A percentile compares a stretch with the other conserved stretches of the same genome.
These are phyloP conservation scores for Spialia ferax DNA, from an alignment of 2,888 invertebrate species.

Conservation along the genomic window DNA sequence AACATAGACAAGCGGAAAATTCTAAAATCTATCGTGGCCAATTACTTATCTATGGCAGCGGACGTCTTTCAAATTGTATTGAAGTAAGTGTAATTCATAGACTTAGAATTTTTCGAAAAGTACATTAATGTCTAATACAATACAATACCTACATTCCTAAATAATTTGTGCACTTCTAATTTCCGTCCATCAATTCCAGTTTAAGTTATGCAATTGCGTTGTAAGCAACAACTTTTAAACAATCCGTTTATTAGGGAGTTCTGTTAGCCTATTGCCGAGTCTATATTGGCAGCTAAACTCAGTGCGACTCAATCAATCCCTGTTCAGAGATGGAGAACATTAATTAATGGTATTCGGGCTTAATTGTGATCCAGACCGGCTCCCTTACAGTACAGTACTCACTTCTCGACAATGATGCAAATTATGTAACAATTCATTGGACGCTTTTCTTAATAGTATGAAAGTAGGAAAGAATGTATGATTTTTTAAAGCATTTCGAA, in stretches of 20 bases:
- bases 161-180: too few relatives aligned
- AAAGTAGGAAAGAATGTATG: background rate
- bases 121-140: too few relatives aligned
- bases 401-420: conserved; percentile 1
- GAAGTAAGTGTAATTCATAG: too few relatives aligned
- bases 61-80: too few relatives aligned
- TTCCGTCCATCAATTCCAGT: background rate
- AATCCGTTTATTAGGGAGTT: background rate
- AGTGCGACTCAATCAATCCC: conserved; percentile 9
- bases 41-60: too few relatives aligned
- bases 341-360: conserved; percentile 11
- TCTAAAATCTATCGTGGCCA: too few relatives aligned
- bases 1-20: too few relatives aligned
- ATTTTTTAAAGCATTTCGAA: background rate
- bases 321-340: conserved; percentile 3
- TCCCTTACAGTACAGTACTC: background rate
- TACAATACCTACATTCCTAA: too few relatives aligned
- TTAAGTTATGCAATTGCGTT: background rate
- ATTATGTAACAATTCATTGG: too few relatives aligned
- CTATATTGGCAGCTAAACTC: conserved; percentile 7
- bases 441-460: background rate
- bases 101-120: too few relatives aligned
- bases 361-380: conserved; percentile 14
- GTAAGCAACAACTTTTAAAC: background rate
- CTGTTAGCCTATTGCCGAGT: background rate